Base-by-base conservation (phyloP, 1,140 invertebrate genomes). In the Vollenhovia emeryi region DNA sequence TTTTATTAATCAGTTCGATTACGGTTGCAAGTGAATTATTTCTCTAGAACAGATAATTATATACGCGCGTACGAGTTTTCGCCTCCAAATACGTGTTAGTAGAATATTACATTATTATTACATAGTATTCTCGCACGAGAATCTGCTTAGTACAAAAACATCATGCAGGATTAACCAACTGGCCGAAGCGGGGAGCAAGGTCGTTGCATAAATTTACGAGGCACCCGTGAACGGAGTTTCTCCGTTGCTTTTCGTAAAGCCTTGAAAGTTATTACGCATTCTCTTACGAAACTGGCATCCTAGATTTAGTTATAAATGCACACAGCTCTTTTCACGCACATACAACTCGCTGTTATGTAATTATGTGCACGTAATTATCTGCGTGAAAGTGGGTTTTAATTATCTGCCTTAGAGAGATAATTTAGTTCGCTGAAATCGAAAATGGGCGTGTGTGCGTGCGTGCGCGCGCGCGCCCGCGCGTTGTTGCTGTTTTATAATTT, bases 191-290 rank as follows among this genome's bases (percentile, higher is more conserved):
- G 30, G n/a, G 76, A 43, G 50, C 87, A 86, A 83, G 86, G 84
- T 86, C 68, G 59, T 43, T 60, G 75, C 78, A 82, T 82, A 82
- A 82, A 82, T 82, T 82, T 71, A 82, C 78, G 66, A 71, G 78
- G 78, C 50, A 59, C 36, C 13, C 66, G 66, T 3, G 78, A 82
- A 82, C 78, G 50, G 66, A 82, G 66, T 82, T 82, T 82, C 66
- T 59, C 50, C 78, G 50, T 73, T 71, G 50, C 66, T 82, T 82
- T 82, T 82, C 78, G 66, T 43, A 68, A 71, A 82, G 78, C 66
- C 78, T 82, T 82, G 78, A 82, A 71, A 82, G 66, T 82, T 82
- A 82, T 80, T 80, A 82, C 78, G 24, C 43, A 40, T 40, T 40
- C 66, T 82, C 78, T 82, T 82, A 57, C 52, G 66, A 71, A 82